These are phyloP conservation scores for Anser cygnoides DNA, from an alignment of 2,113 vertebrate species.

Conservation along the genomic window DNA sequence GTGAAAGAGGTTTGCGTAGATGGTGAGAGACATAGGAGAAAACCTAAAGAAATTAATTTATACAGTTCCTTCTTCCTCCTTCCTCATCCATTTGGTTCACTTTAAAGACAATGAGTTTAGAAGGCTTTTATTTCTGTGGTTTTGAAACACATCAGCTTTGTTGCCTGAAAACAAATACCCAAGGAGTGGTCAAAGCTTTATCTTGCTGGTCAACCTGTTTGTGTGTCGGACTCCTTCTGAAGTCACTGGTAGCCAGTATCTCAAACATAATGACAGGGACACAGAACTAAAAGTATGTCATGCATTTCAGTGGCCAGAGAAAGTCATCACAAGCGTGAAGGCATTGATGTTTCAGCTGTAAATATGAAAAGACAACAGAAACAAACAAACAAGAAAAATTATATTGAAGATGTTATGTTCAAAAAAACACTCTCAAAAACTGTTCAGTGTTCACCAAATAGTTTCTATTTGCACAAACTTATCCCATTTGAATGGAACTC, in stretches of 20 bases:
- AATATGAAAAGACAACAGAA: background rate
- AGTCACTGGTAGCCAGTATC: background rate
- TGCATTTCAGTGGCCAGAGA: background rate
- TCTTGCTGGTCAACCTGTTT: background rate
- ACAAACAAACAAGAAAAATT: fast-evolving
- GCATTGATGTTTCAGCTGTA: background rate
- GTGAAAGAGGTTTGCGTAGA: background rate
- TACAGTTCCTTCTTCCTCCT: background rate
- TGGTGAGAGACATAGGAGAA: background rate
- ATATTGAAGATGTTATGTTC: background rate
- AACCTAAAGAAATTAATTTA: background rate
- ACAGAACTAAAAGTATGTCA: background rate
- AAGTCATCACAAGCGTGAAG: background rate
- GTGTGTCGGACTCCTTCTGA: background rate
- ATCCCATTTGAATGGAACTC: background rate
- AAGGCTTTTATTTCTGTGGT: background rate
- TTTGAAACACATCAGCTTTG: background rate
- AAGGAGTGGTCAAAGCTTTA: background rate
- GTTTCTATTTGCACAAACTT: background rate
- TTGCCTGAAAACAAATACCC: background rate
- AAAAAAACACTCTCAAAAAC: background rate
- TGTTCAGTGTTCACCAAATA: background rate
- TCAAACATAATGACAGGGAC: background rate
- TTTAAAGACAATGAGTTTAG: fast-evolving
- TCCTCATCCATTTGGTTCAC: background rate